Conservation (phyloP, 2,888 invertebrate species). For the Acanthosoma haemorrhoidale region DNA sequence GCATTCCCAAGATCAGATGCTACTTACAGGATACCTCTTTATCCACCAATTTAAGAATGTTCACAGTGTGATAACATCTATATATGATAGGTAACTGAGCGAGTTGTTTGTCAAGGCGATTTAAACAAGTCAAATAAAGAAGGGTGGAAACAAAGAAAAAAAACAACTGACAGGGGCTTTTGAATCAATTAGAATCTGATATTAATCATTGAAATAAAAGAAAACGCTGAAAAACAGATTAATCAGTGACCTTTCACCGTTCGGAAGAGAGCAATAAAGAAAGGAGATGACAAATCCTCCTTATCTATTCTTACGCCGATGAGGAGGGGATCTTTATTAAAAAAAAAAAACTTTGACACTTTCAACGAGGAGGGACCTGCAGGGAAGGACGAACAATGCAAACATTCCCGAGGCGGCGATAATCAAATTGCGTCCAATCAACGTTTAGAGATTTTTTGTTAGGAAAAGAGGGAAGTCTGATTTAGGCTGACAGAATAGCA, state of each 20-base stretch:
- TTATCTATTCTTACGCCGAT: conserved; percentile 1
- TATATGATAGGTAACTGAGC: no score
- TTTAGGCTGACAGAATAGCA: no score
- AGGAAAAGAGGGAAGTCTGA: neutral
- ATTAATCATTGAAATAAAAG: neutral
- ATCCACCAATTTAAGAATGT: no score
- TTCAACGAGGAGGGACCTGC: neutral
- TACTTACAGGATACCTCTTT: no score
- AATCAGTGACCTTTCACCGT: conserved; percentile 25
- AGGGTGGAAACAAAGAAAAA: no score
- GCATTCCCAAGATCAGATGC: no score
- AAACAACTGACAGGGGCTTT: no score
- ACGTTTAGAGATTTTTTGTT: conserved; percentile 26
- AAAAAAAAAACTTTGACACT: conserved; percentile 27
- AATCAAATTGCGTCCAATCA: conserved; percentile 40
- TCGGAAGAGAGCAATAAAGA: conserved; percentile 12
- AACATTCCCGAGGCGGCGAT: conserved; percentile 36
- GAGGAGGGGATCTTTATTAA: conserved; percentile 19
- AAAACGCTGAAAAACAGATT: conserved; percentile 12
- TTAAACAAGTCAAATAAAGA: no score
- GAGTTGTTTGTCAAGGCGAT: no score
- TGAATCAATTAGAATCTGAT: no score
- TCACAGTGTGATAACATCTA: no score
- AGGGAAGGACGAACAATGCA: conserved; percentile 32
- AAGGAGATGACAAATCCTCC: conserved; percentile 18